Evolutionary conservation across 2,113 vertebrate species (phyloP), one percentile per base, ranked within the genome.

Genomic region (Odontesthes bonariensis): DNA sequence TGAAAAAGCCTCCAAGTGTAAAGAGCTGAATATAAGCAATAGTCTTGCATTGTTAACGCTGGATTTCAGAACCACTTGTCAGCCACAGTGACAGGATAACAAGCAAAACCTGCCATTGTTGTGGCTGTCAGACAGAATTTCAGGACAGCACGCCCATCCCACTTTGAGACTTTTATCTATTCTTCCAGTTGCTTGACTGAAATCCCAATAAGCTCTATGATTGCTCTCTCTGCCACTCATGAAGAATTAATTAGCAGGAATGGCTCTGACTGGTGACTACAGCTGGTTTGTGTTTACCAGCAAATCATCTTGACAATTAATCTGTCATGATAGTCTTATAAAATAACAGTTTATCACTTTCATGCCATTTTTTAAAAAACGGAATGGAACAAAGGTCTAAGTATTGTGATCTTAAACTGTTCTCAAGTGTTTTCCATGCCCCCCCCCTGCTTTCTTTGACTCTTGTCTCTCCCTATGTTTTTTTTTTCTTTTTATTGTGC

Each of bases 41-140:
- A 69, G 63, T 74, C 67, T 57, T 58, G 59, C 51, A 22, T 75
- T 68, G 77, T 88, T 78, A 69, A 71, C 22, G 60, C 66, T 71
- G 79, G 42, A 69, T 88, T 86, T 75, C 51, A 64, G 65, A 77
- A 73, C 60, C 56, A 74, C 86, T 73, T 86, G 87, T 90, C 85
- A 82, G 79, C 72, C 64, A 62, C 51, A 84, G 69, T 83, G 82
- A 90, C 86, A 83, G 69, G 73, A 65, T 84, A 89, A 90, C 87
- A 76, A 82, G 82, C 73, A 77, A 73, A 88, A 73, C 75, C 85
- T 83, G 78, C 73, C 79, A 81, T 82, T 86, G 77, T 84, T 86
- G 80, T 55, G 69, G 67, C 82, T 86, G 82, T 86, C 85, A 75
- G 67, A 74, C 53, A 82, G 73, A 84, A 81, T 81, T 75, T 74